Evolutionary conservation across 2,888 invertebrate genomes (phyloP), one percentile per base, ranked within the genome.

Genomic region (Cephus nigrinus): DNA sequence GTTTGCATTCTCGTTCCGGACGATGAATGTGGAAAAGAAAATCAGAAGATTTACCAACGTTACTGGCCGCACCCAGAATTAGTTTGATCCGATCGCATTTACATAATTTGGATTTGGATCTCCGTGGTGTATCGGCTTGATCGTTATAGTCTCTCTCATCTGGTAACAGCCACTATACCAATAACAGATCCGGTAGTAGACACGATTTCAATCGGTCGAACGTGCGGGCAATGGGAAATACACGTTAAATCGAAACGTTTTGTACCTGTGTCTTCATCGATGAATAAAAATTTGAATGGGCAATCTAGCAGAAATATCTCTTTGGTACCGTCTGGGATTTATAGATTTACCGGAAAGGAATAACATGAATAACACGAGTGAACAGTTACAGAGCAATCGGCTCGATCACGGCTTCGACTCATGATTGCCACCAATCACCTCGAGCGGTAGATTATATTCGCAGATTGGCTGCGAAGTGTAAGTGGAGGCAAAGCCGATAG

Each of bases 101-200:
- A 76, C 85, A 85, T 85, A 84, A 84, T 83, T 84, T 76, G 83
- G 80, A 83, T 83, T 83, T 75, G 84, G 81, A 75, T 78, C 80
- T 68, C 12, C 73, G 32, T 23, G 23, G 9, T 55, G 23, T 23
- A 55, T 55, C 55, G 55, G 55, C 23, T 23, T 23, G 23, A 55
- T 55, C 55, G 23, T 23, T 55, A 55, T 55, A 55, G 55, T 23
- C 55, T 2, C 4, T 15, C 23, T 55, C 9, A 55, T 23, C 55
- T 55, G 55, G 4, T 23, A 55, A 55, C 55, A 15, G 23, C 2
- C 55, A 23, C 23, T 55, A 55, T 55, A 23, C 55, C 55, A 55
- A 23, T 55, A 55, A 55, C 9, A 55, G 15, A 55, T 55, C 55
- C 55, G 55, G 55, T 55, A 55, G 55, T 55, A 55, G 9, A 23